Evolutionary conservation across 2,888 invertebrate species (phyloP).

Genomic region (Tridacna gigas): DNA sequence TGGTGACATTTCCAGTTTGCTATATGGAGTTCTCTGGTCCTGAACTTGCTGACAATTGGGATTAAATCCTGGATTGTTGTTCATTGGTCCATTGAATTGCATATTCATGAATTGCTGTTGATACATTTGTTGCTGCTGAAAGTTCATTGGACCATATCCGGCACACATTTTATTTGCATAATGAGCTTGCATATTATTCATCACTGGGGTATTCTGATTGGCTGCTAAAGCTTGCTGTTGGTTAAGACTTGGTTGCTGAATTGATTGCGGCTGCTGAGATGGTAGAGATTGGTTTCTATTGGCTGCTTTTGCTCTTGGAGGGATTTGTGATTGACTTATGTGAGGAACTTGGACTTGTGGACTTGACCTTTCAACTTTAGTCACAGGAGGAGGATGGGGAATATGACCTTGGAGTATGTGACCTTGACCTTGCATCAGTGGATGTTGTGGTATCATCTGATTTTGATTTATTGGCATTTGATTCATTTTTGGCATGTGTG

Average conservation of each 20-base stretch:
- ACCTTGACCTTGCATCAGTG: constrained; percentile 53
- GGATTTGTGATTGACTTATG: constrained; percentile 83
- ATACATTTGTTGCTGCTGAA: constrained; percentile 57
- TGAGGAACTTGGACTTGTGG: constrained; percentile 84
- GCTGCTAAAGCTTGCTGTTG: constrained; percentile 55
- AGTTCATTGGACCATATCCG: constrained; percentile 49
- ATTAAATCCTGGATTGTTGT: constrained; percentile 50
- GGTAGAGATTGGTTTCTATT: constrained; percentile 71
- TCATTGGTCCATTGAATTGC: constrained; percentile 55
- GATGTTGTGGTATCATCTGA: constrained; percentile 14
- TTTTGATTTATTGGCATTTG: constrained; percentile 49
- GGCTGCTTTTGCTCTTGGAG: constrained; percentile 78
- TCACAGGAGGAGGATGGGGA: constrained; percentile 53
- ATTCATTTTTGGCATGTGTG: constrained; percentile 51
- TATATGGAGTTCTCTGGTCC: constrained; percentile 61
- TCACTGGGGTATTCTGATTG: constrained; percentile 63
- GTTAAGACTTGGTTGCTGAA: constrained; percentile 65
- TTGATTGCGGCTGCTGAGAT: constrained; percentile 68
- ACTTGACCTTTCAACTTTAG: constrained; percentile 74
- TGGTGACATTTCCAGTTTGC: constrained; percentile 82
- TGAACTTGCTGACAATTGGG: constrained; percentile 60
- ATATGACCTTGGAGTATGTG: constrained; percentile 56
- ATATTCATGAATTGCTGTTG: constrained; percentile 52
- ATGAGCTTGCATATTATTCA: constrained; percentile 44
- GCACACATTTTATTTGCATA: constrained; percentile 53